Conservation (phyloP, 2,113 vertebrate species). For the Mohoua ochrocephala region DNA sequence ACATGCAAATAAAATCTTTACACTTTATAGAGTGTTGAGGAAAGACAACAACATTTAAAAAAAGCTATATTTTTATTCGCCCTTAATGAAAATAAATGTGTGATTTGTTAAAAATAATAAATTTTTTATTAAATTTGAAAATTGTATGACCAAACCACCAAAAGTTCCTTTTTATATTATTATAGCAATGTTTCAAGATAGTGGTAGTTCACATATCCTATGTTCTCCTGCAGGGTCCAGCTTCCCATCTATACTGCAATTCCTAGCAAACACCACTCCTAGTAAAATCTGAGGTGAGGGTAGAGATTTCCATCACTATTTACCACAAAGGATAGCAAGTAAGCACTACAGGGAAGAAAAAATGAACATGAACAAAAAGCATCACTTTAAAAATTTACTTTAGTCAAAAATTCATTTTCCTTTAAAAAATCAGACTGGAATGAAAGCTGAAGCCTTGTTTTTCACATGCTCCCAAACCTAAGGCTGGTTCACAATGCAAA, state of each 20-base stretch:
- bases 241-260: neutral
- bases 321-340: neutral
- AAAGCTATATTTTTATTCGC: neutral
- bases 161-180: neutral
- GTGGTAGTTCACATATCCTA: neutral
- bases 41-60: neutral
- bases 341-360: neutral
- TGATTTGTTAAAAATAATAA: neutral
- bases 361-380: neutral
- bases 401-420: neutral
- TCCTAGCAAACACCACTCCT: neutral
- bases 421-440: neutral
- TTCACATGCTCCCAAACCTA: neutral
- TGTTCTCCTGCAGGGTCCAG: neutral
- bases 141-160: neutral
- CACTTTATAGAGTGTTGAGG: neutral
- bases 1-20: neutral
- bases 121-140: neutral
- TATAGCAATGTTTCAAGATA: neutral
- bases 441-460: neutral
- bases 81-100: neutral
- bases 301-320: neutral
- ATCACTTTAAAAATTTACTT: neutral
- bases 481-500: fast-evolving
- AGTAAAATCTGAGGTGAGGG: neutral